Base-by-base conservation (phyloP, 2,797 vertebrate genomes). In the Garrulus glandarius region DNA sequence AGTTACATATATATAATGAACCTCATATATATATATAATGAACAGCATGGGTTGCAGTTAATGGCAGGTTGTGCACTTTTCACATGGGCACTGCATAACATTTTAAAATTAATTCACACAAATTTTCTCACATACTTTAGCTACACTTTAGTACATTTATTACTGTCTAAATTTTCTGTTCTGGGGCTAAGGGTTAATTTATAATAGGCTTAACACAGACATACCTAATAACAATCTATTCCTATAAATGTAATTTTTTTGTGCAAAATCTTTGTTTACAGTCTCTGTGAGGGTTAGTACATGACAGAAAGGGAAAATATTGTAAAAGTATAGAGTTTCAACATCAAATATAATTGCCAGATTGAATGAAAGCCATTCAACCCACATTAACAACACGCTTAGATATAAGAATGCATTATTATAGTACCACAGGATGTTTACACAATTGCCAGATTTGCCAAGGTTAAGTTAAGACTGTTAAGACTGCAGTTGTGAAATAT, bases 351-450 rank as follows among this genome's bases (percentile, higher is more conserved):
- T 77, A 90, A 60, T 84, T 96, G 37, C 64, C 61, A 80, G 52
- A 84, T 81, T 79, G 92, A 44, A 87, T 84, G 76, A 95, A 64
- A 95, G 47, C 44, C 37, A 61, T 93, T 97, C 85, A 93, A 86
- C 90, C 79, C 22, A 89, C 36, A 89, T 44, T 77, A 87, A 84
- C 18, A 87, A 69, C 23, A 34, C 37, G 37, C 53, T 89, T 93
- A 92, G 55, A 64, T 78, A 67, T 55, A 29, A 57, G 32, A 69
- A 80, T 26, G 20, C 68, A 49, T 63, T 92, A 70, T 55, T 89
- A 70, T 30, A 87, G 26, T 68, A 46, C 15, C 65, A 91, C 67
- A 91, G 86, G 67, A 92, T 89, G 27, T 84, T 68, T 91, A 93
- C 91, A 77, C 69, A 94, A 61, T 85, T 93, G 78, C 59, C 68